A percentile compares a stretch with the other conserved stretches of the same genome.
phyloP scores from a whole-genome alignment of 1,140 invertebrate genomes.

The Branchinecta lindahli region DNA sequence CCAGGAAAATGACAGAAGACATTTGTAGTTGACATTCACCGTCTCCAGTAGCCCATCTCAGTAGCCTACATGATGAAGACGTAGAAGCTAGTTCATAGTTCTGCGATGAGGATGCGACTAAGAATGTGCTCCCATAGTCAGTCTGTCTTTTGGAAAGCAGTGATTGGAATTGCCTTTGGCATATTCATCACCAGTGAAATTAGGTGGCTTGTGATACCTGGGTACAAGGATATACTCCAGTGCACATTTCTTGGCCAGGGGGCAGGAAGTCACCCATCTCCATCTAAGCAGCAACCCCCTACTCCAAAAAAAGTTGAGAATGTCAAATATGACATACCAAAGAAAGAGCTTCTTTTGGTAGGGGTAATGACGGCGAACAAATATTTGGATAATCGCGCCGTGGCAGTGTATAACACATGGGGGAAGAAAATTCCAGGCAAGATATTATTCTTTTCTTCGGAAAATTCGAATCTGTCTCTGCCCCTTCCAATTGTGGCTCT shows the following conservation, averaged over 20 bases:
- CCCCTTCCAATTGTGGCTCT: slow-evolving; percentile 54
- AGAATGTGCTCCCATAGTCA: too few species aligned
- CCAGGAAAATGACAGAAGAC: too few species aligned
- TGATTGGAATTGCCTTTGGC: not conserved
- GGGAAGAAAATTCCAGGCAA: slow-evolving; percentile 69
- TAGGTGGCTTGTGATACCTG: not conserved
- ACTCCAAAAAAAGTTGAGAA: not conserved
- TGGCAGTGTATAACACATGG: slow-evolving; percentile 83
- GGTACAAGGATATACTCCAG: not conserved
- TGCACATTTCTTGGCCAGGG: not conserved
- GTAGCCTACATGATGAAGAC: too few species aligned
- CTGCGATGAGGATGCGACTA: too few species aligned
- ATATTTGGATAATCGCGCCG: slow-evolving; percentile 66
- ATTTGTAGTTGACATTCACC: too few species aligned
- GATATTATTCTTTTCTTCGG: slow-evolving; percentile 81
- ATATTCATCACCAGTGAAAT: not conserved
- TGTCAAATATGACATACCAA: slow-evolving; percentile 1
- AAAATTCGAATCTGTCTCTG: slow-evolving; percentile 41
- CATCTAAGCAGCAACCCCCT: not conserved
- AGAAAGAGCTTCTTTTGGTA: slow-evolving; percentile 45
- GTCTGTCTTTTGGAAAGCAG: not conserved
- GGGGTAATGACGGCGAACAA: slow-evolving; percentile 92
- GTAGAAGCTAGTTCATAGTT: too few species aligned
- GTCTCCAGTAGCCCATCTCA: too few species aligned
- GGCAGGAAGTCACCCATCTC: not conserved